These are phyloP conservation scores for Zaprionus inermis DNA, from an alignment of 1,140 invertebrate species.

Conservation along the genomic window DNA sequence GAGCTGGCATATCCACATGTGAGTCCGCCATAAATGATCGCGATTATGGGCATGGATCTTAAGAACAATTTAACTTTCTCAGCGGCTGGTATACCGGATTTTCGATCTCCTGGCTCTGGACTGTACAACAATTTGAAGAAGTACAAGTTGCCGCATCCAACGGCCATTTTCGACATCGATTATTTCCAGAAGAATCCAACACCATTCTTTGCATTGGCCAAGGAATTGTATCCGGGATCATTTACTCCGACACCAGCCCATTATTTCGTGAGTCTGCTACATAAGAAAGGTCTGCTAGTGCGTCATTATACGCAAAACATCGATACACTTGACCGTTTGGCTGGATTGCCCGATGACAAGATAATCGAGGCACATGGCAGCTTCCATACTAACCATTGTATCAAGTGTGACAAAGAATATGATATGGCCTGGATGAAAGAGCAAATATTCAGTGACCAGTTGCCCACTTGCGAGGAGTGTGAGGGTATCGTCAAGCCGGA, in stretches of 20 bases:
- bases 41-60: background rate
- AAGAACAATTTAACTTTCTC: slow-evolving; percentile 69
- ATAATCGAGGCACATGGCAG: slow-evolving; percentile 97
- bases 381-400: slow-evolving; percentile 94
- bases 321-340: slow-evolving; percentile 94
- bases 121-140: slow-evolving; percentile 96
- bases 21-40: slow-evolving; percentile 80
- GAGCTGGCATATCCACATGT: slow-evolving; percentile 98
- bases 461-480: slow-evolving; percentile 90
- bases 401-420: slow-evolving; percentile 91
- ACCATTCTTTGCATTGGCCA: slow-evolving; percentile 94
- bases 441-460: slow-evolving; percentile 88
- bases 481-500: slow-evolving; percentile 95
- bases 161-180: slow-evolving; percentile 96
- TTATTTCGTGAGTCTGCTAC: slow-evolving; percentile 92
- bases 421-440: slow-evolving; percentile 91
- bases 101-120: slow-evolving; percentile 95
- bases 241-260: slow-evolving; percentile 93
- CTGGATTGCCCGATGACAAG: slow-evolving; percentile 93
- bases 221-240: slow-evolving; percentile 92
- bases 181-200: slow-evolving; percentile 92
- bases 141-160: slow-evolving; percentile 96
- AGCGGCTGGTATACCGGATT: slow-evolving; percentile 98
- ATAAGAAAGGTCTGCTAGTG: slow-evolving; percentile 91
- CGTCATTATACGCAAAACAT: slow-evolving; percentile 97